Evolutionary conservation across 2,113 vertebrate genomes (phyloP).

Genomic region (Sinocyclocheilus anophthalmus): DNA sequence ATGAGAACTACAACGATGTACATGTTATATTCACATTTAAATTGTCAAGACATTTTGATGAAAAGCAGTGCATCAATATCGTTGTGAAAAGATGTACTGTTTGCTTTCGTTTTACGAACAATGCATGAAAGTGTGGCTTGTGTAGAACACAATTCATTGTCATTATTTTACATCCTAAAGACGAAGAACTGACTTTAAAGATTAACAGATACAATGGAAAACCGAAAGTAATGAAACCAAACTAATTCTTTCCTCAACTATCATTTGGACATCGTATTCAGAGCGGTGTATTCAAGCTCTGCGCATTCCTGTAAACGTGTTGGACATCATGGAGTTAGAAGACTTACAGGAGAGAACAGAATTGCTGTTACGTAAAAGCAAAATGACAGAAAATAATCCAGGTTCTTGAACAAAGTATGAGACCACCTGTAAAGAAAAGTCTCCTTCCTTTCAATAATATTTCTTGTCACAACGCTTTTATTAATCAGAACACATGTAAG

Average conservation of each 20-base stretch:
- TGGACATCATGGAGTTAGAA: neutral
- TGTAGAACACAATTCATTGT: neutral
- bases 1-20: slow-evolving; percentile 40
- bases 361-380: neutral
- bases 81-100: neutral
- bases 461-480: slow-evolving; percentile 54
- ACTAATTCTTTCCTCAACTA: neutral
- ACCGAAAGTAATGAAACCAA: neutral
- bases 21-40: slow-evolving; percentile 40
- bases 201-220: neutral
- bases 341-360: neutral
- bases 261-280: too few species aligned
- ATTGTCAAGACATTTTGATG: neutral
- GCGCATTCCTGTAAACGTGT: neutral
- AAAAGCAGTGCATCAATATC: slow-evolving; percentile 16
- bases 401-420: slow-evolving; percentile 25
- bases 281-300: neutral
- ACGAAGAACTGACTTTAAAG: neutral
- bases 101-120: neutral
- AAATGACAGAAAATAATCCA: neutral
- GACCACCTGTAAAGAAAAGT: slow-evolving; percentile 43
- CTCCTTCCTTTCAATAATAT: slow-evolving; percentile 29
- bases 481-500: slow-evolving; percentile 45
- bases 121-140: neutral
- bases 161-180: neutral